These are phyloP conservation scores for Psix sp. DNA, from an alignment of 1,140 invertebrate species.

Conservation along the genomic window DNA sequence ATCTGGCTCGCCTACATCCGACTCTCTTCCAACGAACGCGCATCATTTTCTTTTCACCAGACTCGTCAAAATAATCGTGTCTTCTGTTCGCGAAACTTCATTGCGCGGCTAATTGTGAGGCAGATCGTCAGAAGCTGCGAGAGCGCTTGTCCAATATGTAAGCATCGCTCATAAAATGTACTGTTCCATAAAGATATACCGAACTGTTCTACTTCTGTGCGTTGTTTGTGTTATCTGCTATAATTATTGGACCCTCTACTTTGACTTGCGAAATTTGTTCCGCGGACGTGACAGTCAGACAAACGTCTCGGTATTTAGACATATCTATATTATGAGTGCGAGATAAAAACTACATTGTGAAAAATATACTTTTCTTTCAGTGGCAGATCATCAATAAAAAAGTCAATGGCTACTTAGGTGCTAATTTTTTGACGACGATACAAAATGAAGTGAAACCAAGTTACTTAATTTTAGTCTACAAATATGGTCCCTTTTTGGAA, in stretches of 20 bases:
- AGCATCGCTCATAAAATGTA: slow-evolving; percentile 6
- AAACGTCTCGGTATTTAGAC: too few species aligned
- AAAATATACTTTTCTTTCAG: too few species aligned
- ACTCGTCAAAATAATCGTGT: slow-evolving; percentile 26
- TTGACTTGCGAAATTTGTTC: slow-evolving; percentile 3
- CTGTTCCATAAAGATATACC: neutral
- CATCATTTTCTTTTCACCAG: slow-evolving; percentile 40
- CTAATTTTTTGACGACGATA: too few species aligned
- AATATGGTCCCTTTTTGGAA: slow-evolving; percentile 70
- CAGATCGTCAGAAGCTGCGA: too few species aligned
- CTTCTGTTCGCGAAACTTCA: neutral
- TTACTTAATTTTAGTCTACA: slow-evolving; percentile 72
- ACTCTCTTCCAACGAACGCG: slow-evolving; percentile 18
- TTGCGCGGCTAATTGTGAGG: neutral
- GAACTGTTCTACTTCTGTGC: slow-evolving; percentile 1
- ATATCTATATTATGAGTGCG: too few species aligned
- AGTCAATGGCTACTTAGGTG: too few species aligned
- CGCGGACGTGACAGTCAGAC: neutral
- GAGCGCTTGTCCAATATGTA: too few species aligned
- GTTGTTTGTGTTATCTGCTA: slow-evolving; percentile 16
- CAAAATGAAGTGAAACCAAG: neutral
- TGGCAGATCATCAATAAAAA: too few species aligned
- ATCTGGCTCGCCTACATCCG: slow-evolving; percentile 20
- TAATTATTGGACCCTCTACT: slow-evolving; percentile 9
- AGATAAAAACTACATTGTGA: too few species aligned